A percentile compares a stretch with the other conserved stretches of the same genome.
Evolutionary conservation across 2,797 vertebrate genomes (phyloP).

Genomic region (Discoglossus pictus): DNA sequence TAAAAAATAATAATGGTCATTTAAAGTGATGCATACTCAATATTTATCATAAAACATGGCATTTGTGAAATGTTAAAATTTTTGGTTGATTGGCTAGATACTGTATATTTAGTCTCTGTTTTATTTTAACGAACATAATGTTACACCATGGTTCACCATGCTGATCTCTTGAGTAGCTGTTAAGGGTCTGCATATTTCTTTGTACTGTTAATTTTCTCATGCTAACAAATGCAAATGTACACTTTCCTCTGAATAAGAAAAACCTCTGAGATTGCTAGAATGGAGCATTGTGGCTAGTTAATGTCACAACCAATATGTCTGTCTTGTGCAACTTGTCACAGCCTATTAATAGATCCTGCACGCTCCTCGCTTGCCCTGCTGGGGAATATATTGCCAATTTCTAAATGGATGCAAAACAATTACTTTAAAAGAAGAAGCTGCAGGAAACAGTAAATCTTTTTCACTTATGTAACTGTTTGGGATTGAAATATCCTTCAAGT

Average conservation of each 20-base stretch:
- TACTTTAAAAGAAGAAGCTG: constrained; percentile 18
- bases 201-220: constrained; percentile 19
- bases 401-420: constrained; percentile 36
- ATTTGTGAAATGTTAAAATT: constrained; percentile 26
- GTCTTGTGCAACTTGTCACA: constrained; percentile 21
- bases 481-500: constrained; percentile 26
- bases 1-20: too few species aligned
- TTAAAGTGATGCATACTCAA: too few species aligned
- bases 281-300: constrained; percentile 31
- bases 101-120: constrained; percentile 16
- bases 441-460: constrained; percentile 26
- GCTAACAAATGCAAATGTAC: constrained; percentile 9
- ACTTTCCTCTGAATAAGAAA: constrained; percentile 7
- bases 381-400: constrained; percentile 40
- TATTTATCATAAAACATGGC: too few species aligned
- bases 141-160: constrained; percentile 7
- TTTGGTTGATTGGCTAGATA: constrained; percentile 41
- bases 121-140: constrained; percentile 47
- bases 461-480: constrained; percentile 6
- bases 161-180: constrained; percentile 14
- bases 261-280: constrained; percentile 21
- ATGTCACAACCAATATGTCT: constrained; percentile 41
- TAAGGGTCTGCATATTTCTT: constrained; percentile 17
- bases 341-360: constrained; percentile 17
- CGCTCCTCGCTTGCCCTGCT: not conserved